Evolutionary conservation across 2,113 vertebrate species (phyloP).

Genomic region (Psephotus haematonotus): DNA sequence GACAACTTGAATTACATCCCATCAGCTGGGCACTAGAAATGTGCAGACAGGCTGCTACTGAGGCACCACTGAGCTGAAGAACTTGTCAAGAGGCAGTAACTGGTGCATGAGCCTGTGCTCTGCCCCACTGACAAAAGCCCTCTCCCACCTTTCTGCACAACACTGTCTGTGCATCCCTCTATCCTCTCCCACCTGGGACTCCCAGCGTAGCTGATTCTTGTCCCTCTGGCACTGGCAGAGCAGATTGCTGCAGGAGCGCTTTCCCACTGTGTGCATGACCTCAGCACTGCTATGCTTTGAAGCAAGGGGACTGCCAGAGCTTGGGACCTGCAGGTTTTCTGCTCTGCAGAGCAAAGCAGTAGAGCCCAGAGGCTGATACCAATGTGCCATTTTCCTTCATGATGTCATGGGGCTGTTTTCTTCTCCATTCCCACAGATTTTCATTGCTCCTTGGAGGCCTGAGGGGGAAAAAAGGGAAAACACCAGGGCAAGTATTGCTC

Average conservation of each 20-base stretch:
- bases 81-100: neutral
- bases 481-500: neutral
- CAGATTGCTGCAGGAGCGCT: neutral
- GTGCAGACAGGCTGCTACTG: neutral
- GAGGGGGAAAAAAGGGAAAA: neutral
- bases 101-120: neutral
- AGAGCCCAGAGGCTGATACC: neutral
- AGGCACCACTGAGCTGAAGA: rapidly evolving
- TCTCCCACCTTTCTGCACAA: neutral
- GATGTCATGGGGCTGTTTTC: neutral
- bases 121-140: neutral
- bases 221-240: neutral
- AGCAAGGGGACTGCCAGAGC: rapidly evolving
- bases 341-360: neutral
- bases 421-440: neutral
- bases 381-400: neutral
- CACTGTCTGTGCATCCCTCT: neutral
- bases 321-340: neutral
- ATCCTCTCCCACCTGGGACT: neutral
- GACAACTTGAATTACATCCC: neutral
- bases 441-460: neutral
- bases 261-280: neutral
- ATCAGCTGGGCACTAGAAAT: neutral
- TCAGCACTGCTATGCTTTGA: rapidly evolving
- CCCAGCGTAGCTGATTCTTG: rapidly evolving